Conservation (phyloP, 2,888 invertebrate species). For the Aporophyla lueneburgensis region DNA sequence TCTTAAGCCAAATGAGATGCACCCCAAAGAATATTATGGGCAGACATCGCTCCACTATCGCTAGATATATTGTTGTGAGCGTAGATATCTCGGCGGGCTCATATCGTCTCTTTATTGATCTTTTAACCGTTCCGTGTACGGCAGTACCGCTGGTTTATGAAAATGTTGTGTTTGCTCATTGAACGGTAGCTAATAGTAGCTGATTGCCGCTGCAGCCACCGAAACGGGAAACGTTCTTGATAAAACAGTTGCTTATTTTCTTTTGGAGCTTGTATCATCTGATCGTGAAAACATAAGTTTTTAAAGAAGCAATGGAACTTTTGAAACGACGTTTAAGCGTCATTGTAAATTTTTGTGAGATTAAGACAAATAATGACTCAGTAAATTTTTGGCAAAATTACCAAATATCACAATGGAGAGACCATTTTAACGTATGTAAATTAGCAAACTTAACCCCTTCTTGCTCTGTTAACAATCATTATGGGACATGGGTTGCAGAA, state of each 20-base stretch:
- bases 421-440: background rate
- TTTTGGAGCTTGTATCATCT: background rate
- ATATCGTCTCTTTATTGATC: constrained; percentile 86
- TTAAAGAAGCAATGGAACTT: background rate
- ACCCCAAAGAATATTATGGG: constrained; percentile 91
- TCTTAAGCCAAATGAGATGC: constrained; percentile 91
- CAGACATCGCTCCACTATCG: constrained; percentile 90
- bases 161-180: constrained; percentile 69
- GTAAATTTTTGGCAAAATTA: background rate
- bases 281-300: constrained; percentile 9
- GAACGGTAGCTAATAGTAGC: constrained; percentile 61
- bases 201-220: constrained; percentile 36
- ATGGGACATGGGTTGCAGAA: background rate
- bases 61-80: constrained; percentile 80
- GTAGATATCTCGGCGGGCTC: constrained; percentile 80
- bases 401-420: background rate
- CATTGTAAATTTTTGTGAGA: background rate
- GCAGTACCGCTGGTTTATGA: constrained; percentile 73
- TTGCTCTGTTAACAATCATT: background rate
- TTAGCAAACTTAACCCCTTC: background rate
- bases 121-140: constrained; percentile 79
- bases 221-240: constrained; percentile 6
- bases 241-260: constrained; percentile 18
- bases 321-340: background rate
- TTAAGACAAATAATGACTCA: too few relatives aligned